phyloP scores from a whole-genome alignment of 2,113 vertebrate species.

The Turdus rufiventris region DNA sequence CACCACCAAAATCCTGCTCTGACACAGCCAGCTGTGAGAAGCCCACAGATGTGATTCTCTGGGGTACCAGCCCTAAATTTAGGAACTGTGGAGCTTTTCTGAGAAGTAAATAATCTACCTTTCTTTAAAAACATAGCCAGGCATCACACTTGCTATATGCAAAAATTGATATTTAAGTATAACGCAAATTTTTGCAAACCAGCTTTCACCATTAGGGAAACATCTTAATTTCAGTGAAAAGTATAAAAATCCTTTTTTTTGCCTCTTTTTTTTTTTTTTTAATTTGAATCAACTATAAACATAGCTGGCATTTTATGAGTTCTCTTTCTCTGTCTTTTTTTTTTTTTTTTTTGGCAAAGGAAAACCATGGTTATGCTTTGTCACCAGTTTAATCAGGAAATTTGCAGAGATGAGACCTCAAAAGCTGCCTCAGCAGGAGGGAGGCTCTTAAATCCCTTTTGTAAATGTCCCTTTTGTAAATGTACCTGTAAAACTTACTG shows the following conservation, averaged over 20 bases:
- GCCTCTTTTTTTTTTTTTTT: neutral
- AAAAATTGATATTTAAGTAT: neutral
- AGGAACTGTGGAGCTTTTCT: neutral
- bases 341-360: neutral
- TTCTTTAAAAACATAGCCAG: neutral
- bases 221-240: neutral
- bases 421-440: neutral
- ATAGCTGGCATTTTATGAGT: neutral
- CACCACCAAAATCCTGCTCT: fast-evolving
- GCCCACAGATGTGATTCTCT: neutral
- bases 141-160: neutral
- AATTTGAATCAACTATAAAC: neutral
- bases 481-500: neutral
- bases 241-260: neutral
- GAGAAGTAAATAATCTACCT: neutral
- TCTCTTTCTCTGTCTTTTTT: no score
- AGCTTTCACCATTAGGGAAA: neutral
- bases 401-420: neutral
- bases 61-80: neutral
- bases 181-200: neutral
- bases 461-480: neutral
- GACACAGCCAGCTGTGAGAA: neutral
- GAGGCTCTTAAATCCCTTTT: neutral
- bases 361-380: neutral
- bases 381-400: neutral